Evolutionary conservation across 2,113 vertebrate species (phyloP).

Genomic region (Misgurnus anguillicaudatus): DNA sequence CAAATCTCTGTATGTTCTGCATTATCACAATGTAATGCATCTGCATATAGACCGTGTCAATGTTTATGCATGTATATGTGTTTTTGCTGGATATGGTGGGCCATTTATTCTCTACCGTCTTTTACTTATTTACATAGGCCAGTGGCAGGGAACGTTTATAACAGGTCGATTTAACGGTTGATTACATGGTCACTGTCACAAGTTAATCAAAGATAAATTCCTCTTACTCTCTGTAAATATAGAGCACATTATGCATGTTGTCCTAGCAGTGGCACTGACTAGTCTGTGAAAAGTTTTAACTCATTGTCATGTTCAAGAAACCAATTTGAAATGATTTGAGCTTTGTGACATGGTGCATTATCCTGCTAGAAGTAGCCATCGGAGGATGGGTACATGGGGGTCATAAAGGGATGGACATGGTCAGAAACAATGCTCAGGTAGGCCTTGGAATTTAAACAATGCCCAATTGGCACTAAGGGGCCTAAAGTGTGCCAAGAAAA

Average conservation of each 20-base stretch:
- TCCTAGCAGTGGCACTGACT: no score
- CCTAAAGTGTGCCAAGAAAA: no score
- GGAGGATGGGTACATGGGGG: no score
- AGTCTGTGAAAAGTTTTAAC: background rate
- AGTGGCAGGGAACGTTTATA: conserved; percentile 63
- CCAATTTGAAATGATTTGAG: no score
- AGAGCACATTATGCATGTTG: background rate
- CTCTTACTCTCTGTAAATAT: conserved; percentile 63
- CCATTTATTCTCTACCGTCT: conserved; percentile 62
- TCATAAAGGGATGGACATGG: no score
- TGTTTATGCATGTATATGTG: conserved; percentile 36
- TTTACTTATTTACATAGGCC: conserved; percentile 38
- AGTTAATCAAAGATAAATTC: conserved; percentile 70
- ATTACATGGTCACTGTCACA: conserved; percentile 62
- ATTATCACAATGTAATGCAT: background rate
- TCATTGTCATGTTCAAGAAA: no score
- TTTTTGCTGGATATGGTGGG: conserved; percentile 44
- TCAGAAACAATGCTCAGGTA: no score
- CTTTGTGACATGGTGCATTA: no score
- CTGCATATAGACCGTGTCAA: background rate
- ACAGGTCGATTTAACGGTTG: conserved; percentile 68
- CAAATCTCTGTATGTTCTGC: background rate
- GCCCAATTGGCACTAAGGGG: no score
- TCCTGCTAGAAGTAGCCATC: no score
- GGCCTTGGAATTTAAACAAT: no score